Conservation (phyloP, 2,888 invertebrate species). For the Cheiracanthium punctorium region DNA sequence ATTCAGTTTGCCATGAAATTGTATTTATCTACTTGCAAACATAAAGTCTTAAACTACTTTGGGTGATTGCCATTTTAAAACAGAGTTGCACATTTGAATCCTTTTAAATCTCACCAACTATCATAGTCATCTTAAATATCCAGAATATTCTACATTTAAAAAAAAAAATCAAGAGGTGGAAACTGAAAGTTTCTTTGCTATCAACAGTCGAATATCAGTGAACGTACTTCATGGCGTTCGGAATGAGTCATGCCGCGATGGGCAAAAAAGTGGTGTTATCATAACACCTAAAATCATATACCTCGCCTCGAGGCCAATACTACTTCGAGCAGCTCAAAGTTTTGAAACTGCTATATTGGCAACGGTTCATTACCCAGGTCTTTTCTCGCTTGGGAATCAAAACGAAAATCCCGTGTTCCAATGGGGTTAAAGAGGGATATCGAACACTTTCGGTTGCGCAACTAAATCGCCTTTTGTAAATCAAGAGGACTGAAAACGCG, state of each 20-base stretch:
- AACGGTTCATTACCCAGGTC: constrained; percentile 55
- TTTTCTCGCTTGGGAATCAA: constrained; percentile 20
- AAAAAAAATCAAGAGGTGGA: too few species aligned
- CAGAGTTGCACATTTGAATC: too few species aligned
- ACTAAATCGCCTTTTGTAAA: constrained; percentile 18
- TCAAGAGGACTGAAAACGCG: constrained; percentile 25
- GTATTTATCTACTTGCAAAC: too few species aligned
- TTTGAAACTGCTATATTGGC: constrained; percentile 39
- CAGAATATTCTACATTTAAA: too few species aligned
- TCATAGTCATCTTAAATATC: too few species aligned
- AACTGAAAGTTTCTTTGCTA: too few species aligned
- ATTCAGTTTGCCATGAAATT: too few species aligned
- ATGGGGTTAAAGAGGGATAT: constrained; percentile 68
- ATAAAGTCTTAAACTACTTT: too few species aligned
- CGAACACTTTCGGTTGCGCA: constrained; percentile 54
- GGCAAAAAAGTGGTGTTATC: not conserved
- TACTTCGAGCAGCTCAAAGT: not conserved
- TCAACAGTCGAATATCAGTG: too few species aligned
- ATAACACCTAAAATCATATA: not conserved
- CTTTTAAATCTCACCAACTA: too few species aligned
- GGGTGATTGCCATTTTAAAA: too few species aligned
- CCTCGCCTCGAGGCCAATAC: not conserved
- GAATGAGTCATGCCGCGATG: not conserved
- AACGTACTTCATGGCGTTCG: too few species aligned
- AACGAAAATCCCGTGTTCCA: constrained; percentile 54